Conservation (phyloP, 2,797 vertebrate species). For the Gymnodraco acuticeps region DNA sequence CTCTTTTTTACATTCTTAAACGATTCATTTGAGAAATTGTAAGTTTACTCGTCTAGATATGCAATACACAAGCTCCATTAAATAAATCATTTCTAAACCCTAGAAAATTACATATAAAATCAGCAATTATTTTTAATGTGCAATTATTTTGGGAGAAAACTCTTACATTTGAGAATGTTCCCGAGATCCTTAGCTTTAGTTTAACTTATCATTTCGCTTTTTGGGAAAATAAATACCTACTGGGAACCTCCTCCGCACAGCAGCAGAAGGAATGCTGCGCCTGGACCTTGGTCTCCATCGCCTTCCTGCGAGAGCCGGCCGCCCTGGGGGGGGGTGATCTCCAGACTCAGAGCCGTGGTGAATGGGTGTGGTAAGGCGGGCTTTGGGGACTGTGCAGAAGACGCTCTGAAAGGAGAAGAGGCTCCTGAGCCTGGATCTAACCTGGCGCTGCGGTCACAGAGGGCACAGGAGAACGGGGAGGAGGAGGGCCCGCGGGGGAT, state of each 20-base stretch:
- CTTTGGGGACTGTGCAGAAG: slow-evolving; percentile 36
- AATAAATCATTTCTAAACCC: no score
- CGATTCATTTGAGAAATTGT: no score
- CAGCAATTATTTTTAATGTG: background rate
- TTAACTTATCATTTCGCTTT: background rate
- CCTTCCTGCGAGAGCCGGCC: slow-evolving; percentile 2
- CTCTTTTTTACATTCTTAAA: no score
- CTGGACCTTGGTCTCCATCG: slow-evolving; percentile 31
- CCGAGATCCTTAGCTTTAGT: background rate
- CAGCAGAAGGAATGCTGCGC: slow-evolving; percentile 28
- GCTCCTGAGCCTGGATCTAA: slow-evolving; percentile 65
- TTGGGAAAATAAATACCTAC: slow-evolving; percentile 56
- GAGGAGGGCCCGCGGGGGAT: slow-evolving; percentile 88
- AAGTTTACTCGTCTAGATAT: no score
- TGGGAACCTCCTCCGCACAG: slow-evolving; percentile 43
- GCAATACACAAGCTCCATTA: no score
- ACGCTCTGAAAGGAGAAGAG: slow-evolving; percentile 76
- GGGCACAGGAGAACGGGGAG: slow-evolving; percentile 80
- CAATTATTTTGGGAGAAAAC: background rate
- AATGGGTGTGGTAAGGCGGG: slow-evolving; percentile 27
- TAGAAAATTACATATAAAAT: no score
- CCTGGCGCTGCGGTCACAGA: slow-evolving; percentile 80
- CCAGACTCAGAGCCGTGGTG: slow-evolving; percentile 40
- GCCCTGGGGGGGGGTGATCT: slow-evolving; percentile 63
- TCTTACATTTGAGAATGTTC: background rate